Evolutionary conservation across 2,888 invertebrate genomes (phyloP).

Genomic region (Macrophya alboannulata): DNA sequence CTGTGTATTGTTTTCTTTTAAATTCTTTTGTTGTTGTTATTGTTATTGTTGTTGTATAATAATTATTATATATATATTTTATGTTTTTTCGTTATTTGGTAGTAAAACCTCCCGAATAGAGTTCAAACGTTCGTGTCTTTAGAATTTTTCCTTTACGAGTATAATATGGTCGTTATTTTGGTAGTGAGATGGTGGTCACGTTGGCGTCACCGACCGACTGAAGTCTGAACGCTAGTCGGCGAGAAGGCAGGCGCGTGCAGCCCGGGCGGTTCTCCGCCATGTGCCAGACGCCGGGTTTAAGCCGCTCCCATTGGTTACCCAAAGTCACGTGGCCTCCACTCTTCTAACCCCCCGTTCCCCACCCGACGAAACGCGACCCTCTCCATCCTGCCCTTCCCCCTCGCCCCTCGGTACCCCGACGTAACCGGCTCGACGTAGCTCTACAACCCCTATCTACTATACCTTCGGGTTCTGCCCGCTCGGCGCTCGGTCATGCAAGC

Average conservation of each 20-base stretch:
- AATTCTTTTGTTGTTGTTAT: neutral
- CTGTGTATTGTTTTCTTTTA: slow-evolving; percentile 58
- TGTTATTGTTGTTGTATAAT: slow-evolving; percentile 27
- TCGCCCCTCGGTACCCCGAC: slow-evolving; percentile 66
- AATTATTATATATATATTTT: slow-evolving; percentile 3
- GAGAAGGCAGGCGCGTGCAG: slow-evolving; percentile 81
- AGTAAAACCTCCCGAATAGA: neutral
- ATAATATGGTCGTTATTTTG: slow-evolving; percentile 53
- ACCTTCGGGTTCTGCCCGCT: slow-evolving; percentile 47
- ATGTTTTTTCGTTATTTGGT: neutral
- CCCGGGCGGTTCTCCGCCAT: slow-evolving; percentile 78
- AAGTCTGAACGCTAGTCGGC: slow-evolving; percentile 71
- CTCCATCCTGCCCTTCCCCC: slow-evolving; percentile 67
- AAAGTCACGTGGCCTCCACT: slow-evolving; percentile 71
- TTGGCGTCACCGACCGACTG: slow-evolving; percentile 77
- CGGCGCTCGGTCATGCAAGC: slow-evolving; percentile 47
- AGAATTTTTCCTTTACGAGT: slow-evolving; percentile 50
- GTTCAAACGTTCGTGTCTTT: slow-evolving; percentile 10
- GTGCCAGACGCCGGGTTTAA: slow-evolving; percentile 65
- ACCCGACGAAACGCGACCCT: slow-evolving; percentile 67
- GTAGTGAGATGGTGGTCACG: slow-evolving; percentile 64
- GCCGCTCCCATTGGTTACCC: slow-evolving; percentile 68
- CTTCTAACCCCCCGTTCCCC: slow-evolving; percentile 61
- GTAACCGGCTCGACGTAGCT: slow-evolving; percentile 57
- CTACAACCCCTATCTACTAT: slow-evolving; percentile 45